Percentiles rank a stretch among this genome's conserved stretches.
Conservation (phyloP, 2,113 vertebrate species). For the Corythaeola cristata region DNA sequence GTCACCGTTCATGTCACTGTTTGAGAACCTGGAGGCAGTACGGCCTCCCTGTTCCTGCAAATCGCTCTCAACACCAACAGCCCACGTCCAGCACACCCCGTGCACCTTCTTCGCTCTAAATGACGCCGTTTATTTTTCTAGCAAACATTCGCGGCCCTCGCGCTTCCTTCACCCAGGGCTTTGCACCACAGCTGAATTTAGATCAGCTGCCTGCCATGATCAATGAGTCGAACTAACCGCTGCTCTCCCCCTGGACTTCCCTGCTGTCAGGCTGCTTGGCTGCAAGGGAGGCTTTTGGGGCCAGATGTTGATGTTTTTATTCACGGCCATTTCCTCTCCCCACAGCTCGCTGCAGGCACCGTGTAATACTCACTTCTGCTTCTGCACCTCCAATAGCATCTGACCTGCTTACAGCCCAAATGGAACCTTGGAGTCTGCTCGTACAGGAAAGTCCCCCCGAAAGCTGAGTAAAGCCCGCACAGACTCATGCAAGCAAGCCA, state of each 20-base stretch:
- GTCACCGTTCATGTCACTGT: not conserved
- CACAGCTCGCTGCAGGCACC: not conserved
- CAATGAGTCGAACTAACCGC: not conserved
- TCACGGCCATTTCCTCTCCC: not conserved
- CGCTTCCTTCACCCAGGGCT: not conserved
- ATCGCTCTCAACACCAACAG: not conserved
- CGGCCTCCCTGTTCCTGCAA: not conserved
- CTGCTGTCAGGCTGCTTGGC: not conserved
- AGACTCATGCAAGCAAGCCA: not conserved
- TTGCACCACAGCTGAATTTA: not conserved
- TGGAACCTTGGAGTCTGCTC: not conserved
- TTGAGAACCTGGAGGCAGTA: not conserved
- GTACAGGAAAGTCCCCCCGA: not conserved
- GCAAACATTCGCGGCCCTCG: not conserved
- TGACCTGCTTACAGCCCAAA: not conserved
- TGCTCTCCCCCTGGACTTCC: not conserved
- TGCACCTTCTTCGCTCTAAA: not conserved
- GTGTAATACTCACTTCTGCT: not conserved
- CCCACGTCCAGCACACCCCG: fast-evolving
- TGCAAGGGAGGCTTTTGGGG: not conserved
- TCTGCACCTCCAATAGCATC: not conserved
- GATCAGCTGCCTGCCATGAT: not conserved
- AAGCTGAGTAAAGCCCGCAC: fast-evolving
- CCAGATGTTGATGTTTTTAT: not conserved
- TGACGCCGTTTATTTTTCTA: not conserved